Evolutionary conservation across 2,888 invertebrate species (phyloP).

Genomic region (Noctua janthina): DNA sequence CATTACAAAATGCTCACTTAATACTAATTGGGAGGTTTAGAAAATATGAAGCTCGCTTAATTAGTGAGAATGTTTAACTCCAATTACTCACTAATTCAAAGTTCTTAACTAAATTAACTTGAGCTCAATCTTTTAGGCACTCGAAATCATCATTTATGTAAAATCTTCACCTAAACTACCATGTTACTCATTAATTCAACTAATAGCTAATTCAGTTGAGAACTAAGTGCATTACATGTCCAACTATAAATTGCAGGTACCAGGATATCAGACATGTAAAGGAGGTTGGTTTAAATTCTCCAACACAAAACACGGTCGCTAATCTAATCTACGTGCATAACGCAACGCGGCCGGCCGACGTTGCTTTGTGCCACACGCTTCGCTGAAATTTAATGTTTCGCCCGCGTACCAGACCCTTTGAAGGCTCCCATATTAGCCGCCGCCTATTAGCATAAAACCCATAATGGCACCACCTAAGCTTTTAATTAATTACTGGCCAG

Average conservation of each 20-base stretch:
- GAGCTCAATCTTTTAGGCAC: constrained; percentile 34
- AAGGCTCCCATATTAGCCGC: constrained; percentile 84
- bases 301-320: constrained; percentile 69
- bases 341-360: constrained; percentile 66
- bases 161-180: constrained; percentile 33
- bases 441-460: constrained; percentile 88
- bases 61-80: constrained; percentile 35
- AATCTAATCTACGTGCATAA: constrained; percentile 77
- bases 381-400: constrained; percentile 84
- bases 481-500: constrained; percentile 88
- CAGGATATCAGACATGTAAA: constrained; percentile 53
- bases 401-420: constrained; percentile 81
- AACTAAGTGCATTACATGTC: constrained; percentile 38
- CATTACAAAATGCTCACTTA: constrained; percentile 62
- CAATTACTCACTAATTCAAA: constrained; percentile 50
- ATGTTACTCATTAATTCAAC: constrained; percentile 25
- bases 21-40: constrained; percentile 51
- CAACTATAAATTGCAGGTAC: constrained; percentile 45
- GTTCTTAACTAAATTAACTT: constrained; percentile 46
- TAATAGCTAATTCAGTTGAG: constrained; percentile 40
- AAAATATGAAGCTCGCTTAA: constrained; percentile 33
- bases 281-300: constrained; percentile 48
- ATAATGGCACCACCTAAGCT: constrained; percentile 85
- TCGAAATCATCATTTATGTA: constrained; percentile 35
- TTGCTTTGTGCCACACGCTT: constrained; percentile 77